These are phyloP conservation scores for Nymphicus hollandicus DNA, from an alignment of 2,113 vertebrate species.

Conservation along the genomic window DNA sequence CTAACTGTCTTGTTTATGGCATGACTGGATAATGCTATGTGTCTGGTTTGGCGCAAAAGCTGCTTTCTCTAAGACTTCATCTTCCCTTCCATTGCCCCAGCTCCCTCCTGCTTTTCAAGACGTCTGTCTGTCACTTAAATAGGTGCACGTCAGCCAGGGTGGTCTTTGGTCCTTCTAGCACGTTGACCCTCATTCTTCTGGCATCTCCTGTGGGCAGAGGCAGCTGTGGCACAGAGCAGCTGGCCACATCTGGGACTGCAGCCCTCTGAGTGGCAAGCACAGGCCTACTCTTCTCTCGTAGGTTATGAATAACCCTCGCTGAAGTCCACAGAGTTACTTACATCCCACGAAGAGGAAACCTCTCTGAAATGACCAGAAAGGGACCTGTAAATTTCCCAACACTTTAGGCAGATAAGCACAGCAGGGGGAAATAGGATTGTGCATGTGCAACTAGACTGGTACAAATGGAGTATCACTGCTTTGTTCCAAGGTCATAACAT, in stretches of 20 bases:
- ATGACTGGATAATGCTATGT: background rate
- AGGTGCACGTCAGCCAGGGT: background rate
- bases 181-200: accelerated
- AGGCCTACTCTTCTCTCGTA: background rate
- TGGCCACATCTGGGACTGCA: background rate
- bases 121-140: background rate
- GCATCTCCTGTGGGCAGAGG: background rate
- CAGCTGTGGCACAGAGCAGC: background rate
- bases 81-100: background rate
- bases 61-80: background rate
- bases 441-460: background rate
- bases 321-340: background rate
- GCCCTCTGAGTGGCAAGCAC: accelerated
- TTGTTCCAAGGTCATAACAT: background rate
- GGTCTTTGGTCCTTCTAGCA: background rate
- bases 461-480: accelerated
- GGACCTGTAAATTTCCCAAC: background rate
- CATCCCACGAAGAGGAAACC: background rate
- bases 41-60: background rate
- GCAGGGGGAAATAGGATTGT: background rate
- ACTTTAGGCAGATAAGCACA: background rate
- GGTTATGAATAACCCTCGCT: background rate
- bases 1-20: accelerated
- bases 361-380: background rate
- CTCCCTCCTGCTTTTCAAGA: background rate